Conservation (phyloP, 2,888 invertebrate species). For the Chamaedrilus cognettii region DNA sequence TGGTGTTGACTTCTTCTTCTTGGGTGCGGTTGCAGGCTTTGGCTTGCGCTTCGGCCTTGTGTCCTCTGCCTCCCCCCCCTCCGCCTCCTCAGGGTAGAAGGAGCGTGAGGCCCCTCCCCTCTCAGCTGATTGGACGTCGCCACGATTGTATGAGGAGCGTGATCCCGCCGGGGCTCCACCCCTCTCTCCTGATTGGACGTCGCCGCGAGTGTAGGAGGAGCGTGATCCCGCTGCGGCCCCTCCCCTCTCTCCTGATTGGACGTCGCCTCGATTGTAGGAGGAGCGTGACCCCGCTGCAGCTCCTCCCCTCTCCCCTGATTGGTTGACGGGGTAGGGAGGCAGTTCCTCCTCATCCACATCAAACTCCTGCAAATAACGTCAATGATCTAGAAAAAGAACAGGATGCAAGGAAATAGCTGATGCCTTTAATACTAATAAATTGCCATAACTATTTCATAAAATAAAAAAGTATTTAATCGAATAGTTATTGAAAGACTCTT, state of each 20-base stretch:
- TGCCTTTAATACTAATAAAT: too few species aligned
- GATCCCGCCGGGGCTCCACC: too few species aligned
- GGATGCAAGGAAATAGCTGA: too few species aligned
- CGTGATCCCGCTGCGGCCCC: not conserved
- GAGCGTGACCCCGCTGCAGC: not conserved
- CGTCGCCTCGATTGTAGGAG: not conserved
- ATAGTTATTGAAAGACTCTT: too few species aligned
- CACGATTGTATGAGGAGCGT: too few species aligned
- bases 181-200: too few species aligned
- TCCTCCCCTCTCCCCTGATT: not conserved
- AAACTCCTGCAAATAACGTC: constrained; percentile 12
- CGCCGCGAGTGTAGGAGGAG: not conserved
- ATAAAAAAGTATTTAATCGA: too few species aligned
- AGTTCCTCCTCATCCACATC: constrained; percentile 18
- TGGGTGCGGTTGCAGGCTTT: constrained; percentile 5
- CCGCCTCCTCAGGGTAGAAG: not conserved
- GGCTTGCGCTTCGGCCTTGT: not conserved
- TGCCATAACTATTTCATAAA: too few species aligned
- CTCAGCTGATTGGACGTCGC: too few species aligned
- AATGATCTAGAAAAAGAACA: not conserved
- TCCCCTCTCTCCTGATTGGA: not conserved
- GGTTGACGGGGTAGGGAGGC: constrained; percentile 21
- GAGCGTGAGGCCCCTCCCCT: not conserved
- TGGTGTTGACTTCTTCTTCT: constrained; percentile 1
- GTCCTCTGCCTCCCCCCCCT: not conserved